Base-by-base conservation (phyloP, 2,888 invertebrate genomes). In the Gymnosoma rotundatum region DNA sequence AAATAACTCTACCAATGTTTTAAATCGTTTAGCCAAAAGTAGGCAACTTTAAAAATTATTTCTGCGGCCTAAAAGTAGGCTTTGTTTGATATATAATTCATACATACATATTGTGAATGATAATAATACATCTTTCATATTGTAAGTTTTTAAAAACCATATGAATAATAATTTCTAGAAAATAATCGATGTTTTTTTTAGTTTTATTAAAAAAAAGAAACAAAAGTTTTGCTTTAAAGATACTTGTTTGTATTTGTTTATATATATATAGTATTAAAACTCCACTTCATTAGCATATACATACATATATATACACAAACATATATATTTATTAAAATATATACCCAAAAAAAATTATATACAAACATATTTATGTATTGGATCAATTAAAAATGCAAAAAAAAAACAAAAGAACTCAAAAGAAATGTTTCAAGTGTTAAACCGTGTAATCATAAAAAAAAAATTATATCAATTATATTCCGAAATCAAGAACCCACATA, bases 391-490 rank as follows among this genome's bases (percentile, higher is more conserved):
- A n/a, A 54, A 16, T 45, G 36, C 25, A 61, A 54, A 60, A 36
- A 38, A 21, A 32, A 32, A 32, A 32, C 0, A 25, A 32, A 32
- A 7, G 45, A 60, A 52, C 8, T 36, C 20, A 69, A 42, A 6
- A 56, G 7, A 50, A 64, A 54, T 54, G 36, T 80, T 69, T 48
- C 61, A 74, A 74, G 54, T 45, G 32, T 36, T 21, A 63, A 54
- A 63, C n/a, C 48, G 48, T 81, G 48, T 81, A 70, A 81, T n/a
- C 63, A 75, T 70, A 60, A 38, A 52, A 16, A 52, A 42, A 63
- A 75, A 69, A 6, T 75, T 81, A 75, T 69, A 70, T 63, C 69
- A 69, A 75, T 64, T 81, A 70, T 64, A 75, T 36, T 70, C 42
- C 48, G 63, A 64, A 66, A 2, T 42, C 32, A 60, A 66, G 12